phyloP scores from a whole-genome alignment of 2,888 invertebrate genomes.

The Gastrophysa polygoni region DNA sequence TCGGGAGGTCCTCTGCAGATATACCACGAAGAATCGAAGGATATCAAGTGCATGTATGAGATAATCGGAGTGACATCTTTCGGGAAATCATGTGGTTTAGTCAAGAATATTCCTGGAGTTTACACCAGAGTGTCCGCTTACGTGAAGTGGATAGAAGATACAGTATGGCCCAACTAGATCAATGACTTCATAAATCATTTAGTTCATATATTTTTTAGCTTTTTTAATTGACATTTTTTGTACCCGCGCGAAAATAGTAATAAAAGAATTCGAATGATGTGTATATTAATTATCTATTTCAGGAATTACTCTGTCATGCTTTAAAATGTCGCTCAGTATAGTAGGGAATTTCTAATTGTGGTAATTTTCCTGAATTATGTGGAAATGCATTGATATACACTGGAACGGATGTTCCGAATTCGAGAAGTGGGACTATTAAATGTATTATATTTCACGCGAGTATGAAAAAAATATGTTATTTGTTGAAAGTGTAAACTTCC shows the following conservation, averaged over 20 bases:
- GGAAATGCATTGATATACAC: neutral
- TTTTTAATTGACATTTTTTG: too few species aligned
- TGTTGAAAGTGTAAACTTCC: slow-evolving; percentile 22
- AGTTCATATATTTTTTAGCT: too few species aligned
- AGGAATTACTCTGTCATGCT: neutral
- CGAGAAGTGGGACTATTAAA: slow-evolving; percentile 14
- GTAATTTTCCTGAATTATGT: neutral
- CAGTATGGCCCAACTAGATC: slow-evolving; percentile 56
- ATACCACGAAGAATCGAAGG: slow-evolving; percentile 38
- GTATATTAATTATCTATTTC: too few species aligned
- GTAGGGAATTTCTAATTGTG: too few species aligned
- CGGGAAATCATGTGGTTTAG: slow-evolving; percentile 56
- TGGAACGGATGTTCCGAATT: slow-evolving; percentile 14
- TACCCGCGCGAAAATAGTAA: too few species aligned
- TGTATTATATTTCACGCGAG: slow-evolving; percentile 18
- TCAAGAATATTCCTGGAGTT: slow-evolving; percentile 56
- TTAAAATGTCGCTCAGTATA: neutral
- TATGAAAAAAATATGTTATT: slow-evolving; percentile 15
- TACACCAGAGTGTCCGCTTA: slow-evolving; percentile 60
- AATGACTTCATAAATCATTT: neutral
- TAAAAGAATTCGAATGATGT: too few species aligned
- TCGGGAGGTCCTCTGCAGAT: slow-evolving; percentile 68
- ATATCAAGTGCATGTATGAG: slow-evolving; percentile 59
- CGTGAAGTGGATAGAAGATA: slow-evolving; percentile 60
- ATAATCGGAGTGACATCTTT: slow-evolving; percentile 60